phyloP scores from a whole-genome alignment of 2,113 vertebrate species.

The Hemiscyllium ocellatum region DNA sequence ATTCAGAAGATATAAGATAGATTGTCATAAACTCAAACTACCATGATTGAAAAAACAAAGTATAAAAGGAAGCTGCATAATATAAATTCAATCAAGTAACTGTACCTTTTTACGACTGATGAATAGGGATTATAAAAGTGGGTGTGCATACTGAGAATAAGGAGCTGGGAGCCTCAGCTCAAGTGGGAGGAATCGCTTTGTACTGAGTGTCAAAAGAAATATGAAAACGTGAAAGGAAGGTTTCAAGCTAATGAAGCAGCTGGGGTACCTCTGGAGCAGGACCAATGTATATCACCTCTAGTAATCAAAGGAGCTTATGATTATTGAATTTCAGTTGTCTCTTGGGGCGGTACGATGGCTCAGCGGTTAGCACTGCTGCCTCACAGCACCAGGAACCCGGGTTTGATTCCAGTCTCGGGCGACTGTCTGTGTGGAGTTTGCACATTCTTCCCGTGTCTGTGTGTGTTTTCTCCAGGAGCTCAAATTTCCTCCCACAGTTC shows the following conservation, averaged over 20 bases:
- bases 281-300: background rate
- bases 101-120: background rate
- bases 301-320: too few species aligned
- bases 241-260: background rate
- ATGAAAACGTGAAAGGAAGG: background rate
- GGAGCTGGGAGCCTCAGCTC: background rate
- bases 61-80: background rate
- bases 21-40: background rate
- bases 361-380: too few species aligned
- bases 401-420: too few species aligned
- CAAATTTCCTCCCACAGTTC: too few species aligned
- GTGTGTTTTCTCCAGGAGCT: too few species aligned
- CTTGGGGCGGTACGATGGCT: too few species aligned
- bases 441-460: too few species aligned
- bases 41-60: background rate
- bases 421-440: too few species aligned
- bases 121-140: background rate
- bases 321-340: too few species aligned
- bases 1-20: background rate
- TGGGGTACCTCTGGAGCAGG: background rate
- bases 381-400: too few species aligned
- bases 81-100: background rate
- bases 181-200: background rate
- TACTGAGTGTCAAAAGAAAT: background rate
- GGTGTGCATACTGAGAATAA: background rate